phyloP scores from a whole-genome alignment of 1,140 invertebrate genomes.

The fruit fly (Drosophila melanogaster) region DNA sequence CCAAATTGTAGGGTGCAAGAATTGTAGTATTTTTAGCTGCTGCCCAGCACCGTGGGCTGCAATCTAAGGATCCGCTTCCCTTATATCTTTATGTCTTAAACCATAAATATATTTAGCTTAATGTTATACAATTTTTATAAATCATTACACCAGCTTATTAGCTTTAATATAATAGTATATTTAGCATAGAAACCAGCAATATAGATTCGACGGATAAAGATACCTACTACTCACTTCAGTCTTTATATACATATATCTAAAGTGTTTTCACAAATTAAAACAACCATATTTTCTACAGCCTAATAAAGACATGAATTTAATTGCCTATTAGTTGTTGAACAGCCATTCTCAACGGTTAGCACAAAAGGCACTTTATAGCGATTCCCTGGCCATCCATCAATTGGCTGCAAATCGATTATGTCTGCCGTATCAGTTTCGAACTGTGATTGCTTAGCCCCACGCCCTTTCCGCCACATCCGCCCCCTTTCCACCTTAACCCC shows the following conservation, averaged over 20 bases:
- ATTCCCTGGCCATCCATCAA: constrained; percentile 28
- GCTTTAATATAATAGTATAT: no score
- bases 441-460: constrained; percentile 16
- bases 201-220: no score
- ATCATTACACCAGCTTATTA: no score
- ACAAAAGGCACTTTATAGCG: constrained; percentile 21
- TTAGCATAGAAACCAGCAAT: no score
- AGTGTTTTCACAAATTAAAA: no score
- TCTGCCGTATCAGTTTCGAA: constrained; percentile 30
- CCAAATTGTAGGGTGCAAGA: constrained; percentile 61
- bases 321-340: constrained; percentile 2
- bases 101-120: no score
- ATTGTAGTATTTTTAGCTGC: constrained; percentile 67
- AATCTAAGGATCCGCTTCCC: neutral
- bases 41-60: constrained; percentile 22
- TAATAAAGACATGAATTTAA: neutral
- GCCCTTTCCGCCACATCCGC: no score
- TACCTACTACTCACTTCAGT: no score
- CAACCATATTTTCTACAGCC: neutral
- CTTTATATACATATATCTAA: no score
- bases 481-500: neutral
- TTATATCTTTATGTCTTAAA: neutral
- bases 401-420: constrained; percentile 45
- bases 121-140: no score
- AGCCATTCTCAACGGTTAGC: neutral